Conservation (phyloP, 2,888 invertebrate genomes). For the Heliconius charithonia region DNA sequence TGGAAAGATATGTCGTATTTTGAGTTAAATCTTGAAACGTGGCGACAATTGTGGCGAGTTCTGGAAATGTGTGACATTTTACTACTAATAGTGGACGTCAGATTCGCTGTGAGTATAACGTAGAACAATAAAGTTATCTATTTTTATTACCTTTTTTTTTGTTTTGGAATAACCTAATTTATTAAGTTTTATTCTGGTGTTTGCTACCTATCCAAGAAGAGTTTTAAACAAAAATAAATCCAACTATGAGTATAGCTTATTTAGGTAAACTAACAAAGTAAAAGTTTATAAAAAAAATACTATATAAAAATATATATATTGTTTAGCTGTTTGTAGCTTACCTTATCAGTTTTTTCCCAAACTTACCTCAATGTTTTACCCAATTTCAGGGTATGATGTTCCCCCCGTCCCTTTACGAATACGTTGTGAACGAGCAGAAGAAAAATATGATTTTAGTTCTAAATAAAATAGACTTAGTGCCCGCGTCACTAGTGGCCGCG, state of each 20-base stretch:
- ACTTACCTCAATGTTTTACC: not conserved
- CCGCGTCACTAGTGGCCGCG: conserved; percentile 90
- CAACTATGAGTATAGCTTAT: too few species aligned
- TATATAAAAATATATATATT: too few species aligned
- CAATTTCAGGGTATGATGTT: conserved; percentile 89
- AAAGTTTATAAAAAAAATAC: too few species aligned
- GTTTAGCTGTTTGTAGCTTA: too few species aligned
- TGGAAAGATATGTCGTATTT: conserved; percentile 91
- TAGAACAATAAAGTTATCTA: not conserved
- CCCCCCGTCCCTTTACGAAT: conserved; percentile 93
- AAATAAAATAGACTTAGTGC: conserved; percentile 96
- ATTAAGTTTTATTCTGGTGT: too few species aligned
- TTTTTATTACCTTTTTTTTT: not conserved
- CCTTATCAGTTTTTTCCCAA: not conserved
- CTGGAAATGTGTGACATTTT: conserved; percentile 96
- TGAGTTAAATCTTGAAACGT: conserved; percentile 97
- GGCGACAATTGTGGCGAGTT: conserved; percentile 98
- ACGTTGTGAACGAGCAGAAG: conserved; percentile 88
- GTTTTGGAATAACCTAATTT: too few species aligned
- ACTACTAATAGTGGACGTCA: conserved; percentile 93
- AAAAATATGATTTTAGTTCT: conserved; percentile 94
- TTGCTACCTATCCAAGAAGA: too few species aligned
- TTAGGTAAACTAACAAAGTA: too few species aligned
- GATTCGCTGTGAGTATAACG: conserved; percentile 87
- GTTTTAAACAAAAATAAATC: too few species aligned